These are phyloP conservation scores for Gnathonemus longibarbis DNA, from an alignment of 2,113 vertebrate genomes.

Conservation along the genomic window DNA sequence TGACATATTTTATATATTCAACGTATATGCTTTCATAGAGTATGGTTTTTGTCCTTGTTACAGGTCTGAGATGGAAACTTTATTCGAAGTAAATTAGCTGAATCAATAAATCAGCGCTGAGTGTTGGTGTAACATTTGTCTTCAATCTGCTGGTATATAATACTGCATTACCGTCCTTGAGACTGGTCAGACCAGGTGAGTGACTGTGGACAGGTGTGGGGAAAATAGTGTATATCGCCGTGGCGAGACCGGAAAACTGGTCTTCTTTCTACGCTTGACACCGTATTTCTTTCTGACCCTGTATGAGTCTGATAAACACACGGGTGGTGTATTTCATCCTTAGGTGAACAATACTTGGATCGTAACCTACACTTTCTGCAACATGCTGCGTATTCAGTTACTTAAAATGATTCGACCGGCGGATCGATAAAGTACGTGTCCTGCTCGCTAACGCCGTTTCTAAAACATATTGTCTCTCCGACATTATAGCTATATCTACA, in stretches of 20 bases:
- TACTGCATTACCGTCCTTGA: background rate
- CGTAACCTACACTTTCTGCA: too few species aligned
- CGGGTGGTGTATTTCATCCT: background rate
- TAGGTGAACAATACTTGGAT: background rate
- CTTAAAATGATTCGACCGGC: background rate
- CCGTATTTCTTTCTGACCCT: background rate
- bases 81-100: background rate
- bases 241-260: background rate
- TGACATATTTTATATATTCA: background rate
- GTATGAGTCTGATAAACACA: background rate
- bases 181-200: constrained; percentile 13
- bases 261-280: background rate
- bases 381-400: background rate
- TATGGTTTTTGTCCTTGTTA: background rate
- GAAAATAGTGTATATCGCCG: background rate
- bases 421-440: background rate
- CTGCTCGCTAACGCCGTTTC: background rate
- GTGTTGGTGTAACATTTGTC: background rate
- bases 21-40: background rate
- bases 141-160: background rate
- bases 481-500: background rate
- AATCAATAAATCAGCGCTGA: background rate
- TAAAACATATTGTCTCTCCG: background rate
- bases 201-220: background rate
- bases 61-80: background rate